Evolutionary conservation across 2,113 vertebrate genomes (phyloP).

Genomic region (Labeo rohita): DNA sequence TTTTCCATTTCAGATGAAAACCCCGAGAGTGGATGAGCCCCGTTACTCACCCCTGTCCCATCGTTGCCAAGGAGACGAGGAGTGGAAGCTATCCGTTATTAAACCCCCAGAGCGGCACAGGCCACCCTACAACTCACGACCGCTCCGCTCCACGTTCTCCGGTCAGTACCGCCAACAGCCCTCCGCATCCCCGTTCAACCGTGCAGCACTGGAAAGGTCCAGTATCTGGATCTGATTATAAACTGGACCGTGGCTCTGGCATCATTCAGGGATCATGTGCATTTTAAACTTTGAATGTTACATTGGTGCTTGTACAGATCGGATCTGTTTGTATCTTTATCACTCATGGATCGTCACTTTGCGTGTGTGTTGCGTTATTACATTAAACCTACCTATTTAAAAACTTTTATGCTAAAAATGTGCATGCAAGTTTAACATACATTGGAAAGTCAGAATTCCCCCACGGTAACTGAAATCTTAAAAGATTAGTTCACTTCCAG

Average conservation of each 20-base stretch:
- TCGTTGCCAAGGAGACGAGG: conserved; percentile 34
- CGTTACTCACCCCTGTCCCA: conserved; percentile 26
- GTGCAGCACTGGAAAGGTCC: conserved; percentile 64
- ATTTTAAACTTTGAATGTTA: neutral
- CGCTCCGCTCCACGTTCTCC: conserved; percentile 1
- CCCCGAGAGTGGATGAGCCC: conserved; percentile 48
- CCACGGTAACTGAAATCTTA: neutral
- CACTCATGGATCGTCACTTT: neutral
- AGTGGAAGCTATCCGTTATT: conserved; percentile 23
- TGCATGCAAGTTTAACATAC: neutral
- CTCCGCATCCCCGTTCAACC: conserved; percentile 26
- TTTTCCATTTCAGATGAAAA: conserved; percentile 63
- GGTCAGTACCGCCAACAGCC: neutral
- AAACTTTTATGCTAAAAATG: neutral
- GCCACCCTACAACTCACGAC: conserved; percentile 54
- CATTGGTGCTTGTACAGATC: neutral
- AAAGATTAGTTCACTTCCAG: no score
- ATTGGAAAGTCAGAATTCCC: neutral
- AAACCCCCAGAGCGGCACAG: conserved; percentile 58
- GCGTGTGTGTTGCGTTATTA: neutral
- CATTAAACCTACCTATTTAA: neutral
- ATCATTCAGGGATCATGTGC: neutral
- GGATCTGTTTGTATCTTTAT: neutral
- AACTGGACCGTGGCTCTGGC: neutral
- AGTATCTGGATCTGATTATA: conserved; percentile 75